Base-by-base conservation (phyloP, 2,888 invertebrate genomes). In the Silvanus unidentatus region DNA sequence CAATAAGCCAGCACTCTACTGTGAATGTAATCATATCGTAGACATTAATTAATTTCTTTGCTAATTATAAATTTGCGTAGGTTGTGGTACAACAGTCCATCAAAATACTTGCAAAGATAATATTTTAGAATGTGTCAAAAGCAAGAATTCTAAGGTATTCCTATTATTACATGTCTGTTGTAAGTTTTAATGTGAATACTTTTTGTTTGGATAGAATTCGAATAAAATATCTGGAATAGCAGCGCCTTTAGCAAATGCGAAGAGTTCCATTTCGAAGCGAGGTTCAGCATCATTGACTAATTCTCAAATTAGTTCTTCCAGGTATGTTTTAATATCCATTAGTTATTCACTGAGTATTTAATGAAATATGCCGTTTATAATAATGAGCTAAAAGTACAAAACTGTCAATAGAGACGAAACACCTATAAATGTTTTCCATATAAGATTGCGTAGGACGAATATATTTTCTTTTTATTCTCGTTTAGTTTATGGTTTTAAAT, bases 51-150 rank as follows among this genome's bases (percentile, higher is more conserved):
- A 37, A 15, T 12, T 32, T 32, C 6, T 11, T 32, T 32, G 12
- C n/a, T 32, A 32, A 27, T 43, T 22, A 38, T 59, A 40, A 39
- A 54, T 49, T 54, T 48, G 70, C 70, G 15, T 75, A 91, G 91
- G 83, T 73, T 94, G 93, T 71, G 84, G 87, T 54, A 83, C 86
- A 58, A 88, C 85, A 42, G 88, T 93, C 40, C 93, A 92, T 71
- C 88, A 92, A 65, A 85, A 84, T 67, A 81, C 84, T 16, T 91
- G 92, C 71, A 92, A 91, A 70, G 94, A 94, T 67, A 88, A 89
- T 74, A 84, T 90, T 53, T 75, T 82, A 42, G 88, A 90, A 63
- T 94, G 93, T 71, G 82, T 80, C 55, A 86, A 87, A 68, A 80
- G 82, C 40, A 86, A 81, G 72, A 70, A 76, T 42, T 77, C 78